These are phyloP conservation scores for Chauna torquata DNA, from an alignment of 2,113 vertebrate genomes.

Conservation along the genomic window DNA sequence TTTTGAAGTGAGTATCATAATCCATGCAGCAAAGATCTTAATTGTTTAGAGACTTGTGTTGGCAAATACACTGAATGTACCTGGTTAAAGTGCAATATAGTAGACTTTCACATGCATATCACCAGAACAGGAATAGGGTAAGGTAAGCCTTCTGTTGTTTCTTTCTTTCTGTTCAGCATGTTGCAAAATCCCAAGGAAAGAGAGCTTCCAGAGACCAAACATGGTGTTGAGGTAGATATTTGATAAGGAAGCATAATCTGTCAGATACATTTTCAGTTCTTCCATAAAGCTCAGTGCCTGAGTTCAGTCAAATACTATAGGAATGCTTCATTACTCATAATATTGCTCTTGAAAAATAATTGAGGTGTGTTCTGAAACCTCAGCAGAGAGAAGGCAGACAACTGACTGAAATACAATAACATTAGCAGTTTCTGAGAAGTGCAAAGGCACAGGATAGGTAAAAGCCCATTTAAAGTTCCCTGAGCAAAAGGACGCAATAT, in stretches of 20 bases:
- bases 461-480: background rate
- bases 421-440: background rate
- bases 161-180: background rate
- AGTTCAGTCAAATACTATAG: background rate
- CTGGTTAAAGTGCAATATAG: background rate
- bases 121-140: background rate
- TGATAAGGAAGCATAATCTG: background rate
- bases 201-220: background rate
- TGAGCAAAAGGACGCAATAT: background rate
- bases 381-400: background rate
- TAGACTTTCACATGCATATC: background rate
- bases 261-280: background rate
- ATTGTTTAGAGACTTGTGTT: background rate
- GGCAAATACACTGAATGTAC: background rate
- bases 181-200: background rate
- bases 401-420: background rate
- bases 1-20: background rate
- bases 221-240: background rate
- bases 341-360: background rate
- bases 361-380: background rate
- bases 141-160: background rate
- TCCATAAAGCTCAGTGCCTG: background rate
- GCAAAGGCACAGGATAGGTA: background rate
- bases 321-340: background rate
- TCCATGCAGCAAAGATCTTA: accelerated